Percentiles rank a stretch among this genome's conserved stretches.
phyloP scores from a whole-genome alignment of 2,888 invertebrate species.

The Alloplasta piceator region DNA sequence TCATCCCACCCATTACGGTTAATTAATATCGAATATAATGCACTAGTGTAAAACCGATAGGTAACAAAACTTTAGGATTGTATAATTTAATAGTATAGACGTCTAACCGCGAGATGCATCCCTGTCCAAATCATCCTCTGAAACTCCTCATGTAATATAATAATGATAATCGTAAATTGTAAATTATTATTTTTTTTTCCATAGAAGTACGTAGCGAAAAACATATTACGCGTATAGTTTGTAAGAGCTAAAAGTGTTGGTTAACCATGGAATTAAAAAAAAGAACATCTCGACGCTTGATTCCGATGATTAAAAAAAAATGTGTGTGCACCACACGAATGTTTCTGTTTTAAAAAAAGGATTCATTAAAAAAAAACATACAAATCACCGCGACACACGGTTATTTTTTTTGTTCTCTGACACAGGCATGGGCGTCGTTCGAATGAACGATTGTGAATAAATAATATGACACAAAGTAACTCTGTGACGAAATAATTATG shows the following conservation, averaged over 20 bases:
- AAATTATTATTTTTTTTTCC: conserved; percentile 62
- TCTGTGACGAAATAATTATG: no score
- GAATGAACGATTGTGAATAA: neutral
- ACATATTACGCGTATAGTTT: conserved; percentile 47
- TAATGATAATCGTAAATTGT: conserved; percentile 60
- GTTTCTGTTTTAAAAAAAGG: conserved; percentile 33
- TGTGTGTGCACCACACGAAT: conserved; percentile 16
- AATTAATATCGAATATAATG: conserved; percentile 35
- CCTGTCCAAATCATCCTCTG: neutral
- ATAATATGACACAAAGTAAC: no score
- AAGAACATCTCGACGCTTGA: neutral
- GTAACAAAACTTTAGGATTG: conserved; percentile 42
- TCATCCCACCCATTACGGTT: conserved; percentile 10
- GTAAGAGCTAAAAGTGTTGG: conserved; percentile 53
- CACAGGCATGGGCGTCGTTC: neutral
- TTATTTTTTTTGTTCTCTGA: conserved; percentile 18
- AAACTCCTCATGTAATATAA: conserved; percentile 62
- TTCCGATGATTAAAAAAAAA: conserved; percentile 3
- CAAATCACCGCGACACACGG: conserved; percentile 22
- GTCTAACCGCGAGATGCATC: conserved; percentile 20
- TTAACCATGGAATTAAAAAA: conserved; percentile 53
- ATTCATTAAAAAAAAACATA: conserved; percentile 3
- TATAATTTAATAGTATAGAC: conserved; percentile 49
- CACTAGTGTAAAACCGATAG: conserved; percentile 42
- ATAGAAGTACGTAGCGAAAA: conserved; percentile 34